Evolutionary conservation across 2,888 invertebrate species (phyloP).

Genomic region (Diaphora mendica): DNA sequence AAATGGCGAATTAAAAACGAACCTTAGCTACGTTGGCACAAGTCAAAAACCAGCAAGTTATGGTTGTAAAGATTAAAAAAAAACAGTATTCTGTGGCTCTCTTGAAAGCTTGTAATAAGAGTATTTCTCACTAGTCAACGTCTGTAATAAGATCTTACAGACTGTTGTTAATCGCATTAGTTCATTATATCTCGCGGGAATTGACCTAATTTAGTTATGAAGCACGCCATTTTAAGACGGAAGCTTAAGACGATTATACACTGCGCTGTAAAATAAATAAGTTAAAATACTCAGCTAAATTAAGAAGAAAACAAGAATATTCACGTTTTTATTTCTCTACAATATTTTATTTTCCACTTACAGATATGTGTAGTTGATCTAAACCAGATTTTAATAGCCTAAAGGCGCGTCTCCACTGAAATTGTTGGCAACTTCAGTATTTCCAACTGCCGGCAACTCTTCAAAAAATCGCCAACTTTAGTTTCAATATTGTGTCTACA

Average conservation of each 20-base stretch:
- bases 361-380: too few relatives aligned
- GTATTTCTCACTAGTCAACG: slow-evolving; percentile 14
- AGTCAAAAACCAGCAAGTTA: neutral
- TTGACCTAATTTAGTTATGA: slow-evolving; percentile 48
- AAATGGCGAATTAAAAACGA: too few relatives aligned
- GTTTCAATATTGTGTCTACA: too few relatives aligned
- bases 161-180: slow-evolving; percentile 34
- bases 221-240: slow-evolving; percentile 22
- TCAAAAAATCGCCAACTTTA: too few relatives aligned
- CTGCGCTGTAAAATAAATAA: neutral
- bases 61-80: neutral
- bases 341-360: neutral
- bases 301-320: neutral
- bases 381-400: too few relatives aligned
- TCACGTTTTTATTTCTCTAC: neutral
- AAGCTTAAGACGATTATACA: slow-evolving; percentile 29
- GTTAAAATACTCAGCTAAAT: neutral
- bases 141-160: slow-evolving; percentile 24
- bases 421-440: too few relatives aligned
- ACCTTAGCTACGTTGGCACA: too few relatives aligned
- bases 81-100: neutral
- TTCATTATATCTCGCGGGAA: slow-evolving; percentile 42
- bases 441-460: too few relatives aligned
- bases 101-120: neutral
- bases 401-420: too few relatives aligned